Evolutionary conservation across 2,797 vertebrate species (phyloP).

Genomic region (Ptychobarbus kaznakovi): DNA sequence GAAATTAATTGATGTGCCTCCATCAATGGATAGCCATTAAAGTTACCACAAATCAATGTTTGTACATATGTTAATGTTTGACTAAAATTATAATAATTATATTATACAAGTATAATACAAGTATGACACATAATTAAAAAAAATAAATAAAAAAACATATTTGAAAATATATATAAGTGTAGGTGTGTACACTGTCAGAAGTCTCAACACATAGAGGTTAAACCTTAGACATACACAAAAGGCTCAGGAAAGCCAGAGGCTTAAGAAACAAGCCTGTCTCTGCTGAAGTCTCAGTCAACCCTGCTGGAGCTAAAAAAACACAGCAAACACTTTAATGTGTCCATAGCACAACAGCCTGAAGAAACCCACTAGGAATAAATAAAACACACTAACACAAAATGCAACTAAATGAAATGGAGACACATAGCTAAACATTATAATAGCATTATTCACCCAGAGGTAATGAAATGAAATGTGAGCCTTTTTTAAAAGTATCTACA

Average conservation of each 20-base stretch:
- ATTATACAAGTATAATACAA: not conserved
- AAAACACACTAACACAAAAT: not conserved
- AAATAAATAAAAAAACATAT: not conserved
- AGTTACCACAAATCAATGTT: not conserved
- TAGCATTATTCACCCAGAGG: not conserved
- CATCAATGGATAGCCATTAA: not conserved
- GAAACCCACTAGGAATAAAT: constrained; percentile 6
- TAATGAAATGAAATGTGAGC: constrained; percentile 12
- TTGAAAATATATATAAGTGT: not conserved
- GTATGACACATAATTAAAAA: not conserved
- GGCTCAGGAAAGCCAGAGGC: not conserved
- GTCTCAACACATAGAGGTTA: not conserved
- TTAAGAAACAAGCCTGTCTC: constrained; percentile 8
- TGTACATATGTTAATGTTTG: not conserved
- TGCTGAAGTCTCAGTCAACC: constrained; percentile 10
- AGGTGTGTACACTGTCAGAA: not conserved
- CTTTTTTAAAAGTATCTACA: not conserved
- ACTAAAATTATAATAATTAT: not conserved
- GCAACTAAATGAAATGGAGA: constrained; percentile 14
- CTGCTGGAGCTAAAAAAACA: constrained; percentile 23
- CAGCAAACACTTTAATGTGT: constrained; percentile 21
- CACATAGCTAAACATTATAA: not conserved
- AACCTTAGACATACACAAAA: not conserved
- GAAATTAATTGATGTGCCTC: not conserved
- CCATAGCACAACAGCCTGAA: constrained; percentile 13